phyloP scores from a whole-genome alignment of 2,113 vertebrate genomes.

The Pseudopipra pipra region DNA sequence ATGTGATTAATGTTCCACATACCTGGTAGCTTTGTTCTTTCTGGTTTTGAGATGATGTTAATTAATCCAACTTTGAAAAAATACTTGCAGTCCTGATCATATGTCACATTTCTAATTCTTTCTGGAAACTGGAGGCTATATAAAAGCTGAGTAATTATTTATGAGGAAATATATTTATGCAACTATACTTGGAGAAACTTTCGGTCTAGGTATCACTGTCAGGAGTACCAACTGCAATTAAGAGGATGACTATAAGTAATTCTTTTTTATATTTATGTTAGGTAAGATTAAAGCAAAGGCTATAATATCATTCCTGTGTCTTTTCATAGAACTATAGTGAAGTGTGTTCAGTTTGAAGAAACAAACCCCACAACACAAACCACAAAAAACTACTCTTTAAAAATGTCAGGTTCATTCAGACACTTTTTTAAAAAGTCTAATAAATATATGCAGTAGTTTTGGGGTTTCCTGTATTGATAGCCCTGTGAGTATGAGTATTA shows the following conservation, averaged over 20 bases:
- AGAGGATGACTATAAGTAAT: not conserved
- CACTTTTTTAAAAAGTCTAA: not conserved
- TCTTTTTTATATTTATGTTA: not conserved
- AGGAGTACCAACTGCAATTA: not conserved
- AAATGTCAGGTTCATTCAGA: not conserved
- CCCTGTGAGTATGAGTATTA: not conserved
- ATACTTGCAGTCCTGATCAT: conserved; percentile 39
- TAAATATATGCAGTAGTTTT: not conserved
- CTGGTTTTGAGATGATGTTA: conserved; percentile 73
- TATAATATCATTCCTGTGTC: not conserved
- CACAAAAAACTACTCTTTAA: not conserved
- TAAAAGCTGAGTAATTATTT: conserved; percentile 47
- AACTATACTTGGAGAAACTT: conserved; percentile 11
- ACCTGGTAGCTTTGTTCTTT: conserved; percentile 69
- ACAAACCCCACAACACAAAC: not conserved
- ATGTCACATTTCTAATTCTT: conserved; percentile 57
- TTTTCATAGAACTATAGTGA: not conserved
- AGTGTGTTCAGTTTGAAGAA: not conserved
- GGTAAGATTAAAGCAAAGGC: not conserved
- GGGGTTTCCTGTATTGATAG: not conserved
- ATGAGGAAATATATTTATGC: not conserved
- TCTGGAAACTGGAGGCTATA: conserved; percentile 45
- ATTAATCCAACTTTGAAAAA: conserved; percentile 73
- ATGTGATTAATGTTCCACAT: conserved; percentile 74
- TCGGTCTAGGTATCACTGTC: not conserved